phyloP scores from a whole-genome alignment of 2,797 vertebrate species.

The Notolepis coatsorum region DNA sequence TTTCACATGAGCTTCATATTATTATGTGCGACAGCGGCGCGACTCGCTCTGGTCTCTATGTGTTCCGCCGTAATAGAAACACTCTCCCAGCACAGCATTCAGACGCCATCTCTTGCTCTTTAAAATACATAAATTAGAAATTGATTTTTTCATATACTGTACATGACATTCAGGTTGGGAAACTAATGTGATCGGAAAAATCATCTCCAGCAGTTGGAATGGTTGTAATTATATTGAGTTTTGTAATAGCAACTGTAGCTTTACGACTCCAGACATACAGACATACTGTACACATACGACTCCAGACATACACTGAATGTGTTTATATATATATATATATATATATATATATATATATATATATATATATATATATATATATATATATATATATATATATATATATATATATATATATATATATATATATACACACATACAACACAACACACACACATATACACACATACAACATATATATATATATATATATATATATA shows the following conservation, averaged over 20 bases:
- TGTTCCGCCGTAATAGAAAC: slow-evolving; percentile 27
- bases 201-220: slow-evolving; percentile 39
- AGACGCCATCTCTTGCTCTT: slow-evolving; percentile 26
- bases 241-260: slow-evolving; percentile 50
- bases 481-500: no score
- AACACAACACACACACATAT: no score
- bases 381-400: no score
- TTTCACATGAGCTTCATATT: slow-evolving; percentile 46
- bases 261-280: slow-evolving; percentile 37
- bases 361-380: no score
- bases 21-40: slow-evolving; percentile 28
- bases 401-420: no score
- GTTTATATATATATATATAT: no score
- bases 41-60: slow-evolving; percentile 27
- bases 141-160: slow-evolving; percentile 67
- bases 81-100: slow-evolving; percentile 28
- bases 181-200: slow-evolving; percentile 63
- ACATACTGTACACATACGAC: slow-evolving; percentile 20
- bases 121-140: slow-evolving; percentile 67
- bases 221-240: slow-evolving; percentile 50
- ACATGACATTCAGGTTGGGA: slow-evolving; percentile 64
- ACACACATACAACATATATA: no score
- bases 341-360: no score
- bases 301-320: slow-evolving; percentile 30
- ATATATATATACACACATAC: no score